Base-by-base conservation (phyloP, 2,888 invertebrate genomes). In the Cheilosia scutellata region DNA sequence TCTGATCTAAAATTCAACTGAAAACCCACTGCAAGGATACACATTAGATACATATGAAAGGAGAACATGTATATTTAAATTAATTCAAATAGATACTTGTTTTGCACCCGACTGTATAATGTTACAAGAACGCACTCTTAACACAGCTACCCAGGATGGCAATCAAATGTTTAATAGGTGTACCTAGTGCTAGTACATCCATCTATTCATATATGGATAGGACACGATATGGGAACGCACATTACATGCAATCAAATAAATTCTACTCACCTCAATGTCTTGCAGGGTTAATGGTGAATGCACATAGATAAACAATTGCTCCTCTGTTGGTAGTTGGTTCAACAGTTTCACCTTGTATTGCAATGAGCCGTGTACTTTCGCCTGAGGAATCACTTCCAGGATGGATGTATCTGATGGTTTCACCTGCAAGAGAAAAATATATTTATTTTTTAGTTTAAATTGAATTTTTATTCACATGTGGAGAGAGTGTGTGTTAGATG, bases 221-320 rank as follows among this genome's bases (percentile, higher is more conserved):
- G 44, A 72, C 9, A 72, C n/a, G n/a, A 53, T 25, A 60, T 47
- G 42, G 20, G 40, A 55, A 62, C 31, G 51, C 37, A 62, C 37
- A 70, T 79, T 70, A 57, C 68, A 70, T 51, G 65, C 58, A 65
- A 57, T 87, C 75, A 49, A 74, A 76, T 83, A 84, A 63, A 74
- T 83, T 80, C 53, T 65, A 87, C 91, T 90, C 89, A 92, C 92
- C 90, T 91, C 88, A 87, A 92, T 89, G 86, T 89, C 89, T 88
- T 93, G 92, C 86, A 90, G 89, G 53, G 92, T 93, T 87, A 91
- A 89, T 75, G 92, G 91, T 66, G 92, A 93, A 70, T 89, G 87
- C 49, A 93, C 89, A 79, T 90, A 87, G 58, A 92, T 89, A 88
- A 90, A 92, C 72, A 91, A 88, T 71, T 91, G 89, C 79, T 90